Percentiles rank a stretch among this genome's conserved stretches.
phyloP scores from a whole-genome alignment of 2,113 vertebrate genomes.

The Cyphomyrus discorhynchus region DNA sequence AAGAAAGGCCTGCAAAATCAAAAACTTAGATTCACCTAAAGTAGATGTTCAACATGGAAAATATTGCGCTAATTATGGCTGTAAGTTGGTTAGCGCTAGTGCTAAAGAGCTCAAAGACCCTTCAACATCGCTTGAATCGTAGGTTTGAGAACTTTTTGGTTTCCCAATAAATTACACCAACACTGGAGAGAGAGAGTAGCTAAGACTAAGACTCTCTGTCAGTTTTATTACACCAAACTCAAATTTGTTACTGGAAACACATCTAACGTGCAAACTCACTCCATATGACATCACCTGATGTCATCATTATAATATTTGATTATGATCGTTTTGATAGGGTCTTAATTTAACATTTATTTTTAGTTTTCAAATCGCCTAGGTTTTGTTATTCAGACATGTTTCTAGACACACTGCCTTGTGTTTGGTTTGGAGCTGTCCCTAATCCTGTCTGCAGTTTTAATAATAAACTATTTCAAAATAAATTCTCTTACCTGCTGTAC shows the following conservation, averaged over 20 bases:
- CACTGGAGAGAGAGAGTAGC: not conserved
- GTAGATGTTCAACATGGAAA: not conserved
- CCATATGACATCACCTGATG: not conserved
- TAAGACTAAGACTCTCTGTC: not conserved
- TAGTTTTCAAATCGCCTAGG: not conserved
- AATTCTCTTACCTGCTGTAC: not conserved
- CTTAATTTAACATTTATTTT: not conserved
- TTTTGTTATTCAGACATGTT: not conserved
- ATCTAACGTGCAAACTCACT: not conserved
- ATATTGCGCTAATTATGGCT: not conserved
- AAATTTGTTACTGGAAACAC: not conserved
- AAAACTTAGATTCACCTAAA: not conserved
- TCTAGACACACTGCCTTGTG: not conserved
- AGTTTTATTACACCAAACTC: not conserved
- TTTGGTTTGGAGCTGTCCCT: not conserved
- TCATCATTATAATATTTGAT: not conserved
- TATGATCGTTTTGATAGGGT: not conserved
- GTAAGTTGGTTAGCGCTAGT: not conserved
- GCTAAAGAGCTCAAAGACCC: not conserved
- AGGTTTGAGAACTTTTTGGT: too few species aligned
- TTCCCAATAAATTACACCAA: not conserved
- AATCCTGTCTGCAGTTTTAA: not conserved
- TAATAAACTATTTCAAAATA: not conserved
- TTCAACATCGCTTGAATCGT: not conserved
- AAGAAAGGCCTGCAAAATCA: constrained; percentile 13